Evolutionary conservation across 2,888 invertebrate genomes (phyloP), one percentile per base, ranked within the genome.

Genomic region (Anarsia innoxiella): DNA sequence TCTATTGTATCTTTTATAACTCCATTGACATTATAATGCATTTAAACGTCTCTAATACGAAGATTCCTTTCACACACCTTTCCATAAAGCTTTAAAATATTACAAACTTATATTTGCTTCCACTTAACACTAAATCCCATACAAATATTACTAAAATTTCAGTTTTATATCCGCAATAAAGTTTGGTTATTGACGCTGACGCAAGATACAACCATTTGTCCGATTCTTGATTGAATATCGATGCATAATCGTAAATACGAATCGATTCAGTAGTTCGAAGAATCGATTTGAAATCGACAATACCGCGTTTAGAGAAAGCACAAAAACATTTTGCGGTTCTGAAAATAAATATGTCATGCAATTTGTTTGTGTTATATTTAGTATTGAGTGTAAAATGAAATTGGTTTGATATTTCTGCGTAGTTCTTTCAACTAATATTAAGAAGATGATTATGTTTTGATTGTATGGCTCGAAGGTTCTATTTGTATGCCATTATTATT

Each of bases 191-290:
- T n/a, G n/a, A n/a, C n/a, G n/a, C n/a, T n/a, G n/a, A n/a, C n/a
- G n/a, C n/a, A n/a, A n/a, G n/a, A n/a, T n/a, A 53, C 53, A 53
- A 44, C 8, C 63, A 59, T 73, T 77, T 76, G 77, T 76, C 59
- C 63, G 55, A 46, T 51, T 47, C 48, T 67, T 70, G 77, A 79
- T 76, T 75, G 74, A 78, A 79, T 74, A 69, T 69, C 64, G 62
- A 72, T 64, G 65, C 46, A 70, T 66, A 72, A 74, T 80, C 79
- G 71, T 79, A 80, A 80, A 79, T 46, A 59, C 54, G 58, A 62
- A 69, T 70, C 74, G 70, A 73, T 71, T 73, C 63, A 56, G 8
- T 25, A 33, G 13, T 26, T 41, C 45, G 15, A 38, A 38, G 44
- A 44, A 44, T 39, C 36, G 36, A 10, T 40, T 46, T 32, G 29